A percentile compares a stretch with the other conserved stretches of the same genome.
phyloP scores from a whole-genome alignment of 2,888 invertebrate genomes.

The Phalera bucephala region DNA sequence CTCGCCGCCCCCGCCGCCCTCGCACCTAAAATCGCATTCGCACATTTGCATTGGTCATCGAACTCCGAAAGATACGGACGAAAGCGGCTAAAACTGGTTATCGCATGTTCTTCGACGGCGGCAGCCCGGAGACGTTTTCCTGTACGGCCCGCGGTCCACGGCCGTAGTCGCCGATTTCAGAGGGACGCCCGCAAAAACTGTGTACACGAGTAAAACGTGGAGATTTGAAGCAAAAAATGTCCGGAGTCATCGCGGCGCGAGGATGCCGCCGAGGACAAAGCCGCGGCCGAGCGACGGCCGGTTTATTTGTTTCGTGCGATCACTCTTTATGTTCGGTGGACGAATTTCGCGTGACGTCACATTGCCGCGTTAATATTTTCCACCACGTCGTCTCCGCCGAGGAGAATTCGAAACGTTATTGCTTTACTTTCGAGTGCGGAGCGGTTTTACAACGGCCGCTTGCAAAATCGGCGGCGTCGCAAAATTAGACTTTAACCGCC shows the following conservation, averaged over 20 bases:
- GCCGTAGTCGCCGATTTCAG: conserved; percentile 41
- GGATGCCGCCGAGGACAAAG: conserved; percentile 33
- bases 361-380: conserved; percentile 42
- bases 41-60: conserved; percentile 76
- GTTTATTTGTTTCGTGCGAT: conserved; percentile 31
- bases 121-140: conserved; percentile 55
- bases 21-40: conserved; percentile 66
- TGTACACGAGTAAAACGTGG: conserved; percentile 13
- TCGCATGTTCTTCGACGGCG: conserved; percentile 65
- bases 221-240: conserved; percentile 11
- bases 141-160: conserved; percentile 46
- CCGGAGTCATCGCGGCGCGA: conserved; percentile 9
- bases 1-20: conserved; percentile 55
- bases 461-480: conserved; percentile 32
- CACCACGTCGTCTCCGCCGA: conserved; percentile 49
- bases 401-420: conserved; percentile 55
- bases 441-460: conserved; percentile 31
- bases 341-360: conserved; percentile 49
- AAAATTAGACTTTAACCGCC: conserved; percentile 43
- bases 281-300: conserved; percentile 22
- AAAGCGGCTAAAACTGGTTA: conserved; percentile 78
- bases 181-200: conserved; percentile 28
- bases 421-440: conserved; percentile 52
- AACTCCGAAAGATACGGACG: conserved; percentile 73
- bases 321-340: conserved; percentile 34